Base-by-base conservation (phyloP, 1,140 invertebrate genomes). In the Scaptomyza pallida region DNA sequence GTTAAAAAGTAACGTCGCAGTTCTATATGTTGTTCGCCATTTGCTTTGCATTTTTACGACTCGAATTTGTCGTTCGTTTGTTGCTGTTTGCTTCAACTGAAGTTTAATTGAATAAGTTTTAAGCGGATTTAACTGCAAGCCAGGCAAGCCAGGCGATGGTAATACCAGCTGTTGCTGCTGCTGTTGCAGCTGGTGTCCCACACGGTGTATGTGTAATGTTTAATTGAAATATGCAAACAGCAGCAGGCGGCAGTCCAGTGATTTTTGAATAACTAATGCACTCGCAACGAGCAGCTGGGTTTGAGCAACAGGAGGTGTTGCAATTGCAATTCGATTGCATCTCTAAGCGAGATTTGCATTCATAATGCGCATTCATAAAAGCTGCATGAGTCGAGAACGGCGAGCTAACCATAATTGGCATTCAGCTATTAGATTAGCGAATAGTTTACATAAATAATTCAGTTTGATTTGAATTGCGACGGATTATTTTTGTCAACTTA, bases 91-190 rank as follows among this genome's bases (percentile, higher is more conserved):
- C 68, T 30, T 69, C 51, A 54, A 59, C 59, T 67, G 30, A 82
- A 86, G 75, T 86, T 86, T 86, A 86, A 86, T 86, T 89, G 78
- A 88, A 88, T 88, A 88, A 88, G 82, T 88, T 89, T 89, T 89
- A 89, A 88, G 82, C 82, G 83, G 83, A 89, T 88, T 88, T 78
- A 50, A 26, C 62, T 50, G 67, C 69, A 69, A 44, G 47, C 56
- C 41, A 12, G 15, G 19, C 33, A n/a, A n/a, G n/a, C n/a, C n/a
- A n/a, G n/a, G n/a, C 15, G 19, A 33, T 17, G 21, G 47, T n/a
- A n/a, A n/a, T n/a, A n/a, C n/a, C 72, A 65, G 33, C 44, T 55
- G 50, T 8, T 12, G 16, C 41, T 19, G 41, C 13, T 16, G 15
- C 17, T 17, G 13, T 35, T 37, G 51, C 26, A 41, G 2, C 8